Evolutionary conservation across 2,113 vertebrate genomes (phyloP).

Genomic region (Platysternon megacephalum): DNA sequence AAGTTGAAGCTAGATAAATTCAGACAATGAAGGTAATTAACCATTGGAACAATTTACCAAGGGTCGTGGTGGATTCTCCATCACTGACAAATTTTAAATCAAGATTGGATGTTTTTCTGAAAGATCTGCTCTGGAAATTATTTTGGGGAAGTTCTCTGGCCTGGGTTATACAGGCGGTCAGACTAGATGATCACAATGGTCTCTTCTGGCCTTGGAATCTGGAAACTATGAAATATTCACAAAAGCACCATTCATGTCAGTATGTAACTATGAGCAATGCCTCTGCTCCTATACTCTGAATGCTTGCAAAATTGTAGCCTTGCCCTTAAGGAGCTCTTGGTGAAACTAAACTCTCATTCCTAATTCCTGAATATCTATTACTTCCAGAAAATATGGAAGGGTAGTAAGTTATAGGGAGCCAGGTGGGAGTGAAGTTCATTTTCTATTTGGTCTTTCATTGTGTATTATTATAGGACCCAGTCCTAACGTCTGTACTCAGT

Average conservation of each 20-base stretch:
- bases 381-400: background rate
- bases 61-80: too few species aligned
- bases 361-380: background rate
- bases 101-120: too few species aligned
- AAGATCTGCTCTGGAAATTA: too few species aligned
- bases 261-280: slow-evolving; percentile 35
- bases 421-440: background rate
- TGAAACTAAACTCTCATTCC: slow-evolving; percentile 35
- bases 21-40: too few species aligned
- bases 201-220: too few species aligned
- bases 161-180: too few species aligned
- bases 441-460: background rate
- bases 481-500: background rate
- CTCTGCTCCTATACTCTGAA: background rate
- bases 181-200: too few species aligned
- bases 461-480: background rate
- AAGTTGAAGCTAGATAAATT: too few species aligned
- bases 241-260: slow-evolving; percentile 49
- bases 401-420: background rate
- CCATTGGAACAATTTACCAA: too few species aligned
- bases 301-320: background rate
- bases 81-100: too few species aligned
- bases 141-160: too few species aligned
- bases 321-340: background rate
- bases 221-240: background rate